Conservation (phyloP, 2,888 invertebrate species). For the Agrotis clavis region DNA sequence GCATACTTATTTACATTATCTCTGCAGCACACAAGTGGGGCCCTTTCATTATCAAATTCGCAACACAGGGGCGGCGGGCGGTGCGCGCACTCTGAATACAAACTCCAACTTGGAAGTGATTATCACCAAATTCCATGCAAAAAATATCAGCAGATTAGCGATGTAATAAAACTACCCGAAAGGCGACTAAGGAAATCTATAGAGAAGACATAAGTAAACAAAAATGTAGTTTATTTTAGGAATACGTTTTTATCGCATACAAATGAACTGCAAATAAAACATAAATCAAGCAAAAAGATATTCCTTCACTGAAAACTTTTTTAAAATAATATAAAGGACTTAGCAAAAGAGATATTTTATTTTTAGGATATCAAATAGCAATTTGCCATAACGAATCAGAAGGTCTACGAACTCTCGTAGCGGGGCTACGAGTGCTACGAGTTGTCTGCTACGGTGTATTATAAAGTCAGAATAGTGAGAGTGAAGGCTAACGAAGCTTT, state of each 20-base stretch:
- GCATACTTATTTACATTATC: constrained; percentile 91
- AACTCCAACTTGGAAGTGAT: constrained; percentile 86
- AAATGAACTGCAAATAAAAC: constrained; percentile 38
- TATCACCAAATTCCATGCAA: constrained; percentile 84
- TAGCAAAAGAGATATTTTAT: constrained; percentile 55
- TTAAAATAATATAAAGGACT: constrained; percentile 48
- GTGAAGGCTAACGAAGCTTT: constrained; percentile 70
- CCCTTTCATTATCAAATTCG: constrained; percentile 90
- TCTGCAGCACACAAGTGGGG: constrained; percentile 90
- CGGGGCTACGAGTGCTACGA: constrained; percentile 65
- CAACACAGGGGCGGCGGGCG: constrained; percentile 80
- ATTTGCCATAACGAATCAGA: constrained; percentile 72
- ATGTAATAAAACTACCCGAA: constrained; percentile 76
- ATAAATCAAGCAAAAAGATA: constrained; percentile 57
- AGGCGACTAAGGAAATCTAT: constrained; percentile 58
- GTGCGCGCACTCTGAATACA: constrained; percentile 82
- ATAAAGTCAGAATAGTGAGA: constrained; percentile 70
- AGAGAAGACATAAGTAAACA: constrained; percentile 24
- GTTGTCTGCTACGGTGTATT: constrained; percentile 63
- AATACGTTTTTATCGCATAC: constrained; percentile 29
- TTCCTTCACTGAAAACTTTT: constrained; percentile 43
- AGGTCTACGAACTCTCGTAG: constrained; percentile 71
- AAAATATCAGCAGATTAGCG: constrained; percentile 83
- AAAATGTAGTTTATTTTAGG: constrained; percentile 3
- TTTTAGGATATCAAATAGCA: constrained; percentile 74